Conservation (phyloP, 2,888 invertebrate species). For the Anodontia alba region DNA sequence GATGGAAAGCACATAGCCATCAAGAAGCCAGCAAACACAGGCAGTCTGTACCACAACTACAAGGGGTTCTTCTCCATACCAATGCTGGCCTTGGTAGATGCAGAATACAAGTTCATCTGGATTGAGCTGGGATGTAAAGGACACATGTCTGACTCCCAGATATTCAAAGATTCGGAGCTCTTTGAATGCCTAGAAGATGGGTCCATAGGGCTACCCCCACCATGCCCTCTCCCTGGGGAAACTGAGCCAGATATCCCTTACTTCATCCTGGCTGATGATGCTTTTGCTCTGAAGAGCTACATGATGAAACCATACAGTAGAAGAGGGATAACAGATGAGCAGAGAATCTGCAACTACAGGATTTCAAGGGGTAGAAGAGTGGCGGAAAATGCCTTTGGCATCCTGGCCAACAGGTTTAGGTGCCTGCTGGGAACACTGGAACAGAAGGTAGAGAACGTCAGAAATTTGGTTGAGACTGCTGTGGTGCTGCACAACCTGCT, state of each 20-base stretch:
- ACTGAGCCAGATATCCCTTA: slow-evolving; percentile 9
- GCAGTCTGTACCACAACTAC: slow-evolving; percentile 45
- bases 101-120: slow-evolving; percentile 29
- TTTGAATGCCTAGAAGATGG: slow-evolving; percentile 45
- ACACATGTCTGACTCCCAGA: slow-evolving; percentile 6
- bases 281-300: background rate
- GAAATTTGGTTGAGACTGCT: slow-evolving; percentile 28
- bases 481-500: slow-evolving; percentile 48
- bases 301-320: slow-evolving; percentile 3
- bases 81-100: slow-evolving; percentile 23
- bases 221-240: slow-evolving; percentile 27
- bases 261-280: slow-evolving; percentile 13
- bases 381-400: slow-evolving; percentile 14
- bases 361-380: background rate
- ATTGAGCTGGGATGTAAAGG: slow-evolving; percentile 32
- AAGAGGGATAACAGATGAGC: background rate
- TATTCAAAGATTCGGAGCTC: slow-evolving; percentile 26
- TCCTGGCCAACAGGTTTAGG: slow-evolving; percentile 13
- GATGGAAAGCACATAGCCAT: slow-evolving; percentile 55
- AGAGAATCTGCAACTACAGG: background rate
- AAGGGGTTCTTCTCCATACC: slow-evolving; percentile 39
- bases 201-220: slow-evolving; percentile 32
- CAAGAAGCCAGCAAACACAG: slow-evolving; percentile 45
- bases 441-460: slow-evolving; percentile 5
- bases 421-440: slow-evolving; percentile 9